Percentiles rank a stretch among this genome's conserved stretches.
Evolutionary conservation across 2,888 invertebrate genomes (phyloP).

Genomic region (Acleris emargana): DNA sequence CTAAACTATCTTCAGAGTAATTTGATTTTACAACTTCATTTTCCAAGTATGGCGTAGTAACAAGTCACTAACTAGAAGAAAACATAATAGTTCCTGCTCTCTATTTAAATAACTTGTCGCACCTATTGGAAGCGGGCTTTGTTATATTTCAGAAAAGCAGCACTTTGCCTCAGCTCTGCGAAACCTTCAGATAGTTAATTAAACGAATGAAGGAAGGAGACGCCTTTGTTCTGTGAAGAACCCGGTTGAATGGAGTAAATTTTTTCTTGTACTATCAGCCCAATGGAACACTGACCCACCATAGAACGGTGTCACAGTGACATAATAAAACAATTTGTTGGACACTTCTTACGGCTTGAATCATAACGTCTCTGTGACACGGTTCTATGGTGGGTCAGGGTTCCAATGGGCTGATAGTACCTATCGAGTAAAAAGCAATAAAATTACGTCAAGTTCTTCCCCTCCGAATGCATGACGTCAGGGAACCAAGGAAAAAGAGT

Average conservation of each 20-base stretch:
- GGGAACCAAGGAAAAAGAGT: not conserved
- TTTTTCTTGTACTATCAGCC: too few relatives aligned
- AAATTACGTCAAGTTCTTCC: constrained; percentile 17
- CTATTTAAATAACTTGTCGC: not conserved
- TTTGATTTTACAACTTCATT: constrained; percentile 22
- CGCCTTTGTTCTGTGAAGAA: not conserved
- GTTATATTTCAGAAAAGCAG: not conserved
- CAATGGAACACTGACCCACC: too few relatives aligned
- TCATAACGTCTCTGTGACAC: too few relatives aligned
- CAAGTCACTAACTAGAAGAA: not conserved
- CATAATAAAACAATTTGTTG: too few relatives aligned
- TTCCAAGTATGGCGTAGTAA: not conserved
- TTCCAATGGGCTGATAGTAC: too few relatives aligned
- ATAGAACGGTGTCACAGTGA: too few relatives aligned
- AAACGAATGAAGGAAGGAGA: not conserved
- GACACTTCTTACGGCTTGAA: too few relatives aligned
- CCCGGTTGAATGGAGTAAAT: not conserved
- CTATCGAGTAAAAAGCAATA: not conserved
- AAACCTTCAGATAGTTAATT: constrained; percentile 14
- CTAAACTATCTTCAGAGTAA: constrained; percentile 11
- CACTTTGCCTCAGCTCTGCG: constrained; percentile 1
- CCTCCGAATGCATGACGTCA: constrained; percentile 10
- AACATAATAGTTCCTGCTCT: too few relatives aligned
- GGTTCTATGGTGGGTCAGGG: too few relatives aligned
- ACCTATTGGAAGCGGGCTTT: not conserved